phyloP scores from a whole-genome alignment of 2,113 vertebrate genomes.

The Ictalurus furcatus region DNA sequence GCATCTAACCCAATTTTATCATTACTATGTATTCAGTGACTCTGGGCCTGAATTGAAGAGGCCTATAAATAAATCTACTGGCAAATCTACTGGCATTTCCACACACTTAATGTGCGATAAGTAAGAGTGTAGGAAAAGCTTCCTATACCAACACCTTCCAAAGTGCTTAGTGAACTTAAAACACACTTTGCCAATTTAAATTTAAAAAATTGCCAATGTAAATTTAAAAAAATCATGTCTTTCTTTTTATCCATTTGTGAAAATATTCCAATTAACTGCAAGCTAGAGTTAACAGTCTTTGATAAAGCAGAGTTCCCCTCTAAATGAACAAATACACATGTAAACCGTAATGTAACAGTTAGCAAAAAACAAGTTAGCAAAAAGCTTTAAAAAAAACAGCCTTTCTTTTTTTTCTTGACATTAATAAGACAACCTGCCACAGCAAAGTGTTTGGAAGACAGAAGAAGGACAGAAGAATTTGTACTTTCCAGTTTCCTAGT shows the following conservation, averaged over 20 bases:
- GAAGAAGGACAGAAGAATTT: not conserved
- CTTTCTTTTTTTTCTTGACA: not conserved
- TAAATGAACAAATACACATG: not conserved
- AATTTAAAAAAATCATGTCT: too few species aligned
- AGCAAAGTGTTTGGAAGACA: not conserved
- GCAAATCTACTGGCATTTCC: not conserved
- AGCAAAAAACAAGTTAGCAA: not conserved
- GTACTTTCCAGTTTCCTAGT: not conserved
- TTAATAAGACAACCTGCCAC: not conserved
- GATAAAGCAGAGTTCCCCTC: too few species aligned
- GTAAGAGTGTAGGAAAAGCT: not conserved
- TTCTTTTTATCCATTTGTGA: not conserved
- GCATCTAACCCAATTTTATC: not conserved
- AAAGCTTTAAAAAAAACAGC: not conserved
- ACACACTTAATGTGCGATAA: too few species aligned
- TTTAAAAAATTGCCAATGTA: not conserved
- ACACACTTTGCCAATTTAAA: too few species aligned
- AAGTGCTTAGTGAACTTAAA: too few species aligned
- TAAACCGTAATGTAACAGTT: not conserved
- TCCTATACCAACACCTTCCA: not conserved
- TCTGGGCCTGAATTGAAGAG: not conserved
- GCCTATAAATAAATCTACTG: not conserved
- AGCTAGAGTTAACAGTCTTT: too few species aligned
- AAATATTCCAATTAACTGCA: not conserved
- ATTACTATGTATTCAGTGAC: not conserved